Evolutionary conservation across 2,888 invertebrate species (phyloP), one percentile per base, ranked within the genome.

Genomic region (Ceraclea dissimilis): DNA sequence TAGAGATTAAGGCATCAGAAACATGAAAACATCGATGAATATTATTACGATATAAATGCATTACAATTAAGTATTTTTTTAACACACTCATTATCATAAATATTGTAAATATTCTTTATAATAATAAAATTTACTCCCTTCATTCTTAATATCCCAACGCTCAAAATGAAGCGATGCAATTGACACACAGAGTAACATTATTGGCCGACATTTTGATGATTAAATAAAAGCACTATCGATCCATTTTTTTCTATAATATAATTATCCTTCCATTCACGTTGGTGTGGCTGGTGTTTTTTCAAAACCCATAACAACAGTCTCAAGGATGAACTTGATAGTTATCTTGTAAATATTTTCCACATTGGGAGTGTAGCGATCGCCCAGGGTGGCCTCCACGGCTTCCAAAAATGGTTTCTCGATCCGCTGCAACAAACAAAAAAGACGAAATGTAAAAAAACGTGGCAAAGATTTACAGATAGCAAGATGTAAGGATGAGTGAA

Each of bases 291-390:
- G 17, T 39, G 51, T 52, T 22, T 60, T 58, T 47, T 89, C 85
- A 71, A 82, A 92, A 10, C 93, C 93, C 63, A 83, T 84, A 52
- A 89, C 82, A 62, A 93, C 75, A 60, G 90, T 91, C 69, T 90
- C 86, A 66, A 94, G 81, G 64, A 94, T 91, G 68, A 93, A 90
- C 69, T 85, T 85, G 67, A 93, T 93, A 54, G 92, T 90, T 63
- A 89, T 79, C 72, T 87, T 86, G 80, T 94, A 94, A 67, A 93
- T 90, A 65, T 83, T 85, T 68, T 92, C 90, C 64, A 94, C 89
- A 73, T 93, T 92, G 52, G 89, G 87, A 10, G 93, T 90, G 75
- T 90, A 93, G 61, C 93, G 81, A 64, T 93, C 93, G 2, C 90
- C 92, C 33, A 94, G 78, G 0, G 93, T 93, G 61, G 84, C 83